A percentile compares a stretch with the other conserved stretches of the same genome.
phyloP scores from a whole-genome alignment of 2,797 vertebrate genomes.

The Falco naumanni region DNA sequence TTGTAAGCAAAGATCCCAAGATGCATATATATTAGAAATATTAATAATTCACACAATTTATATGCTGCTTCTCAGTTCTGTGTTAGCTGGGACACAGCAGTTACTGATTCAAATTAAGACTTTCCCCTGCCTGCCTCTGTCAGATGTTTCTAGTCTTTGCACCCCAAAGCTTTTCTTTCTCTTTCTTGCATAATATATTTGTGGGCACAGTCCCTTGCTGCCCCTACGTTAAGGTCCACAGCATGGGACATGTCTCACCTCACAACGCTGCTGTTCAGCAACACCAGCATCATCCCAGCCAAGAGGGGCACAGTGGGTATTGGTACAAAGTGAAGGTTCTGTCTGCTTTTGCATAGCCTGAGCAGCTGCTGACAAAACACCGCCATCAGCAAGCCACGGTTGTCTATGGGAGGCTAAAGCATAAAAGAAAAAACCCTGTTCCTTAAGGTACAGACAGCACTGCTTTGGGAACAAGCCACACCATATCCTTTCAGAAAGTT shows the following conservation, averaged over 20 bases:
- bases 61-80: neutral
- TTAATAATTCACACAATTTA: neutral
- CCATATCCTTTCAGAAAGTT: neutral
- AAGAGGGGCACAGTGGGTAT: neutral
- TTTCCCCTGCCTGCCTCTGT: neutral
- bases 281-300: neutral
- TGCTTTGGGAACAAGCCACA: rapidly evolving
- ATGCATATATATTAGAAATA: neutral
- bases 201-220: neutral
- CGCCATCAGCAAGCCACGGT: neutral
- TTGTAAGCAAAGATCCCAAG: neutral
- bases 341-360: neutral
- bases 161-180: neutral
- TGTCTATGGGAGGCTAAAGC: neutral
- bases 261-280: neutral
- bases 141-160: neutral
- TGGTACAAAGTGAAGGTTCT: neutral
- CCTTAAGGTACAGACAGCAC: neutral
- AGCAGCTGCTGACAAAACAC: neutral
- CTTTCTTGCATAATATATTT: neutral
- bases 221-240: neutral
- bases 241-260: neutral
- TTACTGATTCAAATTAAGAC: neutral
- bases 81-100: neutral
- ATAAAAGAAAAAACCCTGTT: neutral